A percentile compares a stretch with the other conserved stretches of the same genome.
Evolutionary conservation across 2,888 invertebrate genomes (phyloP).

Genomic region (Dicyrtomina minuta): DNA sequence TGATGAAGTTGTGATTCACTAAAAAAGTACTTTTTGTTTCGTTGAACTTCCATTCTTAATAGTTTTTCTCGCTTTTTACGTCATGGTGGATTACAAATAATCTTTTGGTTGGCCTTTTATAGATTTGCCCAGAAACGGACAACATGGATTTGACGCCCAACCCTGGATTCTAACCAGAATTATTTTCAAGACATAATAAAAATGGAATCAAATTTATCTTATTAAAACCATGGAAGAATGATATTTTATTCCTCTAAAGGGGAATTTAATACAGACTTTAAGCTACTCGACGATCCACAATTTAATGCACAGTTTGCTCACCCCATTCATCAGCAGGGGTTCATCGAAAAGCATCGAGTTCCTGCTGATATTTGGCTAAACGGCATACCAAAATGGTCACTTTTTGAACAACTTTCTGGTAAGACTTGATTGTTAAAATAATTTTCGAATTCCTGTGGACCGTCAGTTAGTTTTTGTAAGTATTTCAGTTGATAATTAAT

Average conservation of each 20-base stretch:
- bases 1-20: too few relatives aligned
- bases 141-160: slow-evolving; percentile 13
- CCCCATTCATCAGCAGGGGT: slow-evolving; percentile 25
- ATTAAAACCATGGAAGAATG: slow-evolving; percentile 25
- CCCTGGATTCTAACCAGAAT: slow-evolving; percentile 9
- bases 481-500: too few relatives aligned
- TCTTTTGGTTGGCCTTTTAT: not conserved
- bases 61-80: too few relatives aligned
- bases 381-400: slow-evolving; percentile 48
- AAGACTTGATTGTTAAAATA: too few relatives aligned
- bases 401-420: slow-evolving; percentile 46
- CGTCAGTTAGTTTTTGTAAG: too few relatives aligned
- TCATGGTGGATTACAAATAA: too few relatives aligned
- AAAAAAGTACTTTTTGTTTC: too few relatives aligned
- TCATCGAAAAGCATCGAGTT: slow-evolving; percentile 22
- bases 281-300: slow-evolving; percentile 21
- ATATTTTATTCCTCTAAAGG: slow-evolving; percentile 27
- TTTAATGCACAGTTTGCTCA: slow-evolving; percentile 12
- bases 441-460: too few relatives aligned
- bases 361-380: slow-evolving; percentile 42
- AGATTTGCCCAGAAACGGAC: not conserved
- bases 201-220: slow-evolving; percentile 15
- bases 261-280: slow-evolving; percentile 21
- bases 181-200: not conserved
- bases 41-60: not conserved